Percentiles rank a stretch among this genome's conserved stretches.
These are phyloP conservation scores for Platypus cylindrus DNA, from an alignment of 2,888 invertebrate genomes.

Conservation along the genomic window DNA sequence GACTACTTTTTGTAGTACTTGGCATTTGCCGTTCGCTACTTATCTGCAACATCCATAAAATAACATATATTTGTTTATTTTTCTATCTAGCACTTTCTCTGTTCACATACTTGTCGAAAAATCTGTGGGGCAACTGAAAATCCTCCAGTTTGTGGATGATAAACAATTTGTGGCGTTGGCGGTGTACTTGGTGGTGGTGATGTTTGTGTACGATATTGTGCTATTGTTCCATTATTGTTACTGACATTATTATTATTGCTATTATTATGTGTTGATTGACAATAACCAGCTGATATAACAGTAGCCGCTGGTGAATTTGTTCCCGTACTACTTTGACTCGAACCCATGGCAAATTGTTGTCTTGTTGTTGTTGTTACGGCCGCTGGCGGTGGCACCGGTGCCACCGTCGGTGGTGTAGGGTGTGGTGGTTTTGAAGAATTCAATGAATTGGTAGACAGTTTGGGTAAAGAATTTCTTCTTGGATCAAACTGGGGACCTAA, in stretches of 20 bases:
- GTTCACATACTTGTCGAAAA: conserved; percentile 30
- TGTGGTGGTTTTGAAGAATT: conserved; percentile 6
- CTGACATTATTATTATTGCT: no score
- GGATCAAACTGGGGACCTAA: conserved; percentile 10
- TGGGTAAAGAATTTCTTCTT: conserved; percentile 10
- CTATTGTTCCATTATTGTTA: conserved; percentile 19
- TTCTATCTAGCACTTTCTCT: no score
- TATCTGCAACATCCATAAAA: conserved; percentile 20
- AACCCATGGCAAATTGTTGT: conserved; percentile 22
- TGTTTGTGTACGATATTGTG: conserved; percentile 29
- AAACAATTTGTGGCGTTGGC: conserved; percentile 24
- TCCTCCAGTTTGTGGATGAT: conserved; percentile 24
- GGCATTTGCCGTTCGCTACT: conserved; percentile 22
- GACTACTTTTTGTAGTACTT: conserved; percentile 29
- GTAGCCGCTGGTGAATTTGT: conserved; percentile 34
- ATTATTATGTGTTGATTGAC: conserved; percentile 22
- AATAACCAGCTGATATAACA: conserved; percentile 29
- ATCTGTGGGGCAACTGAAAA: conserved; percentile 26
- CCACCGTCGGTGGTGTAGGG: no score
- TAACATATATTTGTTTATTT: no score
- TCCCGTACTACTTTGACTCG: conserved; percentile 33
- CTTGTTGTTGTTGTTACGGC: no score
- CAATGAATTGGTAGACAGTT: conserved; percentile 3
- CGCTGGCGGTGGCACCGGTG: no score
- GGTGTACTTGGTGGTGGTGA: conserved; percentile 33